Base-by-base conservation (phyloP, 2,888 invertebrate genomes). In the Pandemis heparana region DNA sequence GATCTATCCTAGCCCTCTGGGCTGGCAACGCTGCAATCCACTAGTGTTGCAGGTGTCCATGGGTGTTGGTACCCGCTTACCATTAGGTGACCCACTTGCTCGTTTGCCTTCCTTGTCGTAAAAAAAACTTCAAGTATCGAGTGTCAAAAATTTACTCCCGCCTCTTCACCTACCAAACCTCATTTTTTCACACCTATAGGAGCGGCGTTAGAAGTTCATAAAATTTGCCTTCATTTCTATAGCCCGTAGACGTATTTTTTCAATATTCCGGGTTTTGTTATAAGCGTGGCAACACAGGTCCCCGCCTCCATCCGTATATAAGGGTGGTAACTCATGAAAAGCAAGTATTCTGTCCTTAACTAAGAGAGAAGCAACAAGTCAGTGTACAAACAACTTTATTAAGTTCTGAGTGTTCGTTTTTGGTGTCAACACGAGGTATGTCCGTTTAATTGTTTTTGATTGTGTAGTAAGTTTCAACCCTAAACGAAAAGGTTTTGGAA, bases 241-340 rank as follows among this genome's bases (percentile, higher is more conserved):
- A 41, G 41, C 7, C 23, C 23, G 23, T 32, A 4, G 23, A 32
- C 2, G n/a, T n/a, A 53, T 8, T 9, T 18, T 23, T 56, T n/a
- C n/a, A 23, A 12, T 3, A 10, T 10, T 56, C 5, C 56, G 56
- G 53, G 4, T 56, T 23, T 56, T 23, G 3, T 23, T 12, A 4
- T 23, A 14, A 3, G 1, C 4, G 23, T 56, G 12, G 23, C 56
- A 56, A 56, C 56, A 56, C 23, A 6, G 23, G 1, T 56, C 0
- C 75, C 68, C 63, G 66, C 65, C 51, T 39, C 38, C 18, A 62
- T n/a, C 43, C 16, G 75, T 81, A 81, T 79, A 82, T 79, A 81
- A 81, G 80, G 79, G 81, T 64, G 63, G 63, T 1, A 64, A 41
- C 39, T 64, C 59, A n/a, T 23, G 41, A 70, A 65, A 75, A 70